A percentile compares a stretch with the other conserved stretches of the same genome.
phyloP scores from a whole-genome alignment of 2,888 invertebrate genomes.

The Oegoconia quadripuncta region DNA sequence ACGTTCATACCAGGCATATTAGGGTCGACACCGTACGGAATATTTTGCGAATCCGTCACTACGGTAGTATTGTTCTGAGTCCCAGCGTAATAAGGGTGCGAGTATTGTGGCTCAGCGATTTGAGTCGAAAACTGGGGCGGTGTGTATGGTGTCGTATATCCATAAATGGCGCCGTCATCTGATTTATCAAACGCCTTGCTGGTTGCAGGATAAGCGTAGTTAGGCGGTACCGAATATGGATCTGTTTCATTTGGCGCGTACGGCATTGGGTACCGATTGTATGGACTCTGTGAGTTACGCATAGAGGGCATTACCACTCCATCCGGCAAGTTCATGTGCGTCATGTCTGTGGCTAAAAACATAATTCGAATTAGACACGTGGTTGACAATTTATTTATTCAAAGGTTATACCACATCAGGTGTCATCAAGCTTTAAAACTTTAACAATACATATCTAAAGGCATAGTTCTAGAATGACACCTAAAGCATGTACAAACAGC shows the following conservation, averaged over 20 bases:
- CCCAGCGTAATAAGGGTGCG: slow-evolving; percentile 58
- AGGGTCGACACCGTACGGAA: slow-evolving; percentile 25
- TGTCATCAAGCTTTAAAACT: too few species aligned
- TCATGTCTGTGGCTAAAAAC: slow-evolving; percentile 58
- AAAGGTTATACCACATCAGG: not conserved
- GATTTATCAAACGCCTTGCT: slow-evolving; percentile 49
- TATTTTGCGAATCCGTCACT: slow-evolving; percentile 52
- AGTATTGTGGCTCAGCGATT: slow-evolving; percentile 43
- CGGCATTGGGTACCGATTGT: slow-evolving; percentile 43
- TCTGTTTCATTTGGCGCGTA: slow-evolving; percentile 45
- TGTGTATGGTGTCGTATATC: slow-evolving; percentile 52
- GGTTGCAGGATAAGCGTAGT: slow-evolving; percentile 42
- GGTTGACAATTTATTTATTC: not conserved
- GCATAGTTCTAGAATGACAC: not conserved
- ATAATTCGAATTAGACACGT: slow-evolving; percentile 2
- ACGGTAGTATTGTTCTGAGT: slow-evolving; percentile 45
- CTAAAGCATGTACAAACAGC: not conserved
- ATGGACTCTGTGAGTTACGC: slow-evolving; percentile 42
- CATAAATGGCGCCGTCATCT: slow-evolving; percentile 41
- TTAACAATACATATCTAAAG: too few species aligned
- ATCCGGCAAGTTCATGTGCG: slow-evolving; percentile 59
- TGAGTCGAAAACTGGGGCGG: slow-evolving; percentile 54
- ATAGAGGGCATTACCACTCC: slow-evolving; percentile 52
- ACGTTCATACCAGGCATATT: slow-evolving; percentile 30
- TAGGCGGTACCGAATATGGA: slow-evolving; percentile 37